phyloP scores from a whole-genome alignment of 37 sponge, comb jelly and placozoan species.

The Diacarnus erythraeanus region DNA sequence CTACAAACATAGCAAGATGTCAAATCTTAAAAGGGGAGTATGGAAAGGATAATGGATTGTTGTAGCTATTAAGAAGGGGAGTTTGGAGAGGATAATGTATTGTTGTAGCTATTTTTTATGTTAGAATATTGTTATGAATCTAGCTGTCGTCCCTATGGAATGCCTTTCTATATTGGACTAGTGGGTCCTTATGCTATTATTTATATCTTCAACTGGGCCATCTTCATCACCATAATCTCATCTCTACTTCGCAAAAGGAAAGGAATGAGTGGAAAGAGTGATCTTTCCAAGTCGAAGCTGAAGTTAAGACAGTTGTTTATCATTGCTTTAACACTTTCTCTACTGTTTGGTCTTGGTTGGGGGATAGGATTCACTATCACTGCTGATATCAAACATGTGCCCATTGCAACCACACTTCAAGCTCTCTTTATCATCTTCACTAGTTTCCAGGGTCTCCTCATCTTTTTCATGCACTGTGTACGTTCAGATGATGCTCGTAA shows the following conservation, averaged over 20 bases:
- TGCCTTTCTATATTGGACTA: neutral
- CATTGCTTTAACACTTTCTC: conserved; percentile 7
- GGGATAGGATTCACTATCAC: conserved; percentile 11
- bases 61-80: no score
- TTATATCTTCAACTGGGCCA: conserved; percentile 10
- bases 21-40: no score
- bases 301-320: neutral
- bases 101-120: neutral
- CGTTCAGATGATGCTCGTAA: conserved; percentile 39
- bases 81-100: neutral
- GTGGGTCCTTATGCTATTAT: conserved; percentile 1
- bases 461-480: conserved; percentile 37
- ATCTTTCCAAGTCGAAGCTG: neutral
- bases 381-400: neutral
- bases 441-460: conserved; percentile 32
- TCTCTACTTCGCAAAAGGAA: neutral
- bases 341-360: conserved; percentile 27
- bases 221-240: neutral
- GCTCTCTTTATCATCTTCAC: conserved; percentile 36
- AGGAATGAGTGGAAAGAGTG: neutral
- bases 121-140: neutral
- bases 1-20: no score
- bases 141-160: conserved; percentile 10
- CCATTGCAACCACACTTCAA: neutral
- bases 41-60: neutral